Evolutionary conservation across 2,888 invertebrate species (phyloP).

Genomic region (Carterocephalus palaemon): DNA sequence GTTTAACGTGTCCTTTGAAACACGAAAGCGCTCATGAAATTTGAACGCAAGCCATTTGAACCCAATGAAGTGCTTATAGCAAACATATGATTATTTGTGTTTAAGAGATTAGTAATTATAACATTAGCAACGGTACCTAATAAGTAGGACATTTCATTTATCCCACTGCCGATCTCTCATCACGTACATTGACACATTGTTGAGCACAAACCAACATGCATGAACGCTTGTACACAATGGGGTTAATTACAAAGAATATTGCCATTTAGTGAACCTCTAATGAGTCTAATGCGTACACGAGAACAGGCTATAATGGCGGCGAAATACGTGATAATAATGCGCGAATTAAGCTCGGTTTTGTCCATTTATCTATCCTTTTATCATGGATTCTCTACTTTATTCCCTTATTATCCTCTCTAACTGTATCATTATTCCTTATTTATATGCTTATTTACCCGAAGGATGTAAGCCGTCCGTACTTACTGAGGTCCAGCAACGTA

Average conservation of each 20-base stretch:
- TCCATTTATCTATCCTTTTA: slow-evolving; percentile 29
- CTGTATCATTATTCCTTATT: slow-evolving; percentile 21
- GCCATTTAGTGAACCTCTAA: slow-evolving; percentile 4
- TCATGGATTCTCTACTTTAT: slow-evolving; percentile 19
- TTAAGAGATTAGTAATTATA: too few relatives aligned
- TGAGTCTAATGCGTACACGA: slow-evolving; percentile 5
- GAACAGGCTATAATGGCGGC: slow-evolving; percentile 28
- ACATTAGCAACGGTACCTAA: too few relatives aligned
- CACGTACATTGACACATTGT: too few relatives aligned
- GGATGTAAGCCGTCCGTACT: slow-evolving; percentile 7
- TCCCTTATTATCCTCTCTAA: slow-evolving; percentile 19
- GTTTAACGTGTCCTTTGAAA: too few relatives aligned
- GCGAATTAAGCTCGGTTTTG: slow-evolving; percentile 30
- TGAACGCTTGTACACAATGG: too few relatives aligned
- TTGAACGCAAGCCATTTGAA: too few relatives aligned
- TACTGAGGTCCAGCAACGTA: slow-evolving; percentile 7
- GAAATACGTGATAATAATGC: slow-evolving; percentile 36
- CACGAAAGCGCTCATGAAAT: too few relatives aligned
- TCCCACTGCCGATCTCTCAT: too few relatives aligned
- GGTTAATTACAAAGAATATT: slow-evolving; percentile 1
- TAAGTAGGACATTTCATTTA: too few relatives aligned
- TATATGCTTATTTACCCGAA: slow-evolving; percentile 13
- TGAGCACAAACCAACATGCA: too few relatives aligned
- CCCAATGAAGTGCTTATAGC: too few relatives aligned
- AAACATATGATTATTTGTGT: too few relatives aligned